Conservation (phyloP, 2,113 vertebrate genomes). For the human (Homo sapiens) region DNA sequence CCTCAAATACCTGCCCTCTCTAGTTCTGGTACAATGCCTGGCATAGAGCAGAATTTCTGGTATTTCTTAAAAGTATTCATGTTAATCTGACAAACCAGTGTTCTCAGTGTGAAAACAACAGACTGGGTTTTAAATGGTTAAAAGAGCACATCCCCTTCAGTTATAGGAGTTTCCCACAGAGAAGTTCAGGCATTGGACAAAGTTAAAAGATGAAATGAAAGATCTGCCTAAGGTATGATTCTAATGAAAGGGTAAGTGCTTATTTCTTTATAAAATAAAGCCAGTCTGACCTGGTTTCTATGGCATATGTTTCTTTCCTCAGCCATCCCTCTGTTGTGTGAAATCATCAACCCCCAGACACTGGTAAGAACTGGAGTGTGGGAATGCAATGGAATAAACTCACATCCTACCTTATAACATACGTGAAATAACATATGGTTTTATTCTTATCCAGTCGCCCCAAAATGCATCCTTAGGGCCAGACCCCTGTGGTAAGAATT, state of each 20-base stretch:
- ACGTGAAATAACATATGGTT: not conserved
- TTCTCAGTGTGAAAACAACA: not conserved
- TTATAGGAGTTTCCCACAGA: not conserved
- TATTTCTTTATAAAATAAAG: slow-evolving; percentile 55
- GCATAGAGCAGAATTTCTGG: not conserved
- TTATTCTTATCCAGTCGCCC: not conserved
- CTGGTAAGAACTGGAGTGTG: not conserved
- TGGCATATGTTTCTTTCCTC: not conserved
- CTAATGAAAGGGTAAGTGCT: not conserved
- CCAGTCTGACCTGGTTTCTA: not conserved
- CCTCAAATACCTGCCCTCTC: not conserved
- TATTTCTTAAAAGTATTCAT: slow-evolving; percentile 2
- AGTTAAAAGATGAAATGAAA: slow-evolving; percentile 30
- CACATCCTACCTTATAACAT: not conserved
- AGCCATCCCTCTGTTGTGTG: slow-evolving; percentile 26
- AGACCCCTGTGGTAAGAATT: slow-evolving; percentile 11
- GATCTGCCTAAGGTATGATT: not conserved
- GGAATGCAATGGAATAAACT: not conserved
- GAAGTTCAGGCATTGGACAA: not conserved
- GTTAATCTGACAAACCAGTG: not conserved
- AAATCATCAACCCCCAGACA: slow-evolving; percentile 34
- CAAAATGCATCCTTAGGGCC: not conserved
- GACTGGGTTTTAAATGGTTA: slow-evolving; percentile 16
- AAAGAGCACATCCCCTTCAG: not conserved
- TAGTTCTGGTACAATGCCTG: not conserved